Base-by-base conservation (phyloP, 1,140 invertebrate genomes). In the Ectropis grisescens region DNA sequence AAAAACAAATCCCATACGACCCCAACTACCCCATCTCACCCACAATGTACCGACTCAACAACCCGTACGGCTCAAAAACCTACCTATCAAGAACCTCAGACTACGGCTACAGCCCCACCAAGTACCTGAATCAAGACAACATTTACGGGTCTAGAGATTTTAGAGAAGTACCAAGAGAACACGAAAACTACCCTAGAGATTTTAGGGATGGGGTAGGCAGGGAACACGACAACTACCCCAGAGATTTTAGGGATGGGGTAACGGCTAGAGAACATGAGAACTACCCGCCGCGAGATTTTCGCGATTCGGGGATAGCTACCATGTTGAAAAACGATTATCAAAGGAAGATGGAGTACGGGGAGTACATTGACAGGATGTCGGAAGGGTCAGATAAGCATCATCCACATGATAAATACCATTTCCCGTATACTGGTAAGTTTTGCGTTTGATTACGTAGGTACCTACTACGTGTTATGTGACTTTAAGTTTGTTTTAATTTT, bases 371-470 rank as follows among this genome's bases (percentile, higher is more conserved):
- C 42, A 66, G 87, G 9, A 81, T 86, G 61, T 91, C 90, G 0
- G 91, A 92, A 39, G 84, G 86, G 1, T 91, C 91, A 1, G 90
- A 92, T 25, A 90, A 90, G 47, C 86, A 88, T 61, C 87, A 88
- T 41, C 57, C 89, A 5, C 88, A 89, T 32, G 91, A 92, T 47
- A 92, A 92, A 72, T 93, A 92, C 69, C 67, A 89, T 31, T 92
- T 91, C 50, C 90, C 90, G 0, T 92, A 92, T 49, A 91, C 89
- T 59, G 85, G 85, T 86, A 55, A 14, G 85, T 82, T 19, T 4
- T 19, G 16, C 13, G 39, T 27, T 32, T 29, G 31, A 37, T 50
- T 33, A n/a, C n/a, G n/a, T n/a, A n/a, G n/a, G n/a, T n/a, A n/a
- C n/a, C n/a, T n/a, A n/a, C n/a, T 27, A 12, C 8, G 40, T 33